Base-by-base conservation (phyloP, 2,113 vertebrate genomes). In the Struthidea cinerea region DNA sequence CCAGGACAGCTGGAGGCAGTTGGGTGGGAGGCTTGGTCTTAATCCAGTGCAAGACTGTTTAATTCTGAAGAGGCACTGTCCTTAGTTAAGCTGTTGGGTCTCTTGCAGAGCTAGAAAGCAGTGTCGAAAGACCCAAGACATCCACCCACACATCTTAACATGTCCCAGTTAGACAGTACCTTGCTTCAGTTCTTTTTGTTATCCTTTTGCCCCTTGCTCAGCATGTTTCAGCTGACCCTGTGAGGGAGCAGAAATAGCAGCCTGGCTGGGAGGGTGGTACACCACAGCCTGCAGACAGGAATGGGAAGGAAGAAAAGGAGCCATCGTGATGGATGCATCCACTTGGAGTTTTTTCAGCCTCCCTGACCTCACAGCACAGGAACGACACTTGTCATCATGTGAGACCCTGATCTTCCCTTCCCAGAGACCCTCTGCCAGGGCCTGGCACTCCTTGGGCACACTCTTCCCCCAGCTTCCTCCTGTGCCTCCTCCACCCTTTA, bases 361-460 rank as follows among this genome's bases (percentile, higher is more conserved):
- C 14, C 22, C 18, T 47, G n/a, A 44, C 18, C 69, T 81, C 17
- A 11, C 23, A 64, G 60, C 56, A 47, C 12, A 73, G 12, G 15
- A 74, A 24, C 4, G 4, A 24, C 33, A 24, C 9, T 41, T 23
- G 8, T 50, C 33, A 60, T 19, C 0, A n/a, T n/a, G 0, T 16
- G 32, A 33, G 39, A 87, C 53, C 52, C 26, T 44, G 28, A 64
- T n/a, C 32, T 46, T 76, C 47, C 27, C 35, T 70, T 74, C 32
- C 20, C 44, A 79, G 30, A 46, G 12, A 68, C 24, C 46, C 16
- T 37, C 23, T 12, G 5, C 26, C 37, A 59, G 37, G 27, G 10
- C 32, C 35, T 59, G 27, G 35, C 9, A 24, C 8, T 6, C 22
- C 41, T 42, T 52, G 46, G n/a, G 7, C 17, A 78, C 16, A 14